These are phyloP conservation scores for Chaetodon trifasciatus DNA, from an alignment of 2,797 vertebrate species.

Conservation along the genomic window DNA sequence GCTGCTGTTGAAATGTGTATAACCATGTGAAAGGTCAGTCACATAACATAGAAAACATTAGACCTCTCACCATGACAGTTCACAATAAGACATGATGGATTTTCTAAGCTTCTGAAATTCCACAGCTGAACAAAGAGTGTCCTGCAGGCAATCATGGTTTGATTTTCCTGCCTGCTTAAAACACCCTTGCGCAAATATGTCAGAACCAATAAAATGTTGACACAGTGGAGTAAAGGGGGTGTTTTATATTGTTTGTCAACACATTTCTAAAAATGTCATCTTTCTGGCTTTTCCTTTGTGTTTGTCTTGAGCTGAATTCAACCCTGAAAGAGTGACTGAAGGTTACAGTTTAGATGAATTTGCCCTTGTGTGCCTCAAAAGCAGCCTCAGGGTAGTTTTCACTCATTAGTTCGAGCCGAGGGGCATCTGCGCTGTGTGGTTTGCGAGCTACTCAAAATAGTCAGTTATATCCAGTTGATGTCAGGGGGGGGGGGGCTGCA, in stretches of 20 bases:
- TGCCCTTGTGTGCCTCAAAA: not conserved
- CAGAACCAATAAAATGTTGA: not conserved
- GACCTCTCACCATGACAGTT: not conserved
- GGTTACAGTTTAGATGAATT: slow-evolving; percentile 16
- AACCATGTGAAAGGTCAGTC: slow-evolving; percentile 12
- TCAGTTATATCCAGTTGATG: not conserved
- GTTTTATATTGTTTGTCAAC: slow-evolving; percentile 5
- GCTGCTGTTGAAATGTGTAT: slow-evolving; percentile 57
- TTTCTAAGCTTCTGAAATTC: slow-evolving; percentile 32
- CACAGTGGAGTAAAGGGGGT: not conserved
- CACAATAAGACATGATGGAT: not conserved
- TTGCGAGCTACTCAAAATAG: slow-evolving; percentile 39
- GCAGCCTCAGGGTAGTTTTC: slow-evolving; percentile 12
- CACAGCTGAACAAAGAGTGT: slow-evolving; percentile 4
- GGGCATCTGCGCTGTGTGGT: slow-evolving; percentile 37
- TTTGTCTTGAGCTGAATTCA: slow-evolving; percentile 15
- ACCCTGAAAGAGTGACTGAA: slow-evolving; percentile 11
- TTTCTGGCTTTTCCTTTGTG: not conserved
- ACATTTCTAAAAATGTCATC: not conserved
- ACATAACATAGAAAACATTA: not conserved
- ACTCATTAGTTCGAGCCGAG: slow-evolving; percentile 31
- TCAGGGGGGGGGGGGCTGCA: not conserved
- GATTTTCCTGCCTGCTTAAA: not conserved
- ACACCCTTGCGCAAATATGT: not conserved
- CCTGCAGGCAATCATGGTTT: not conserved